Evolutionary conservation across 2,888 invertebrate species (phyloP).

Genomic region (Brenthis daphne): DNA sequence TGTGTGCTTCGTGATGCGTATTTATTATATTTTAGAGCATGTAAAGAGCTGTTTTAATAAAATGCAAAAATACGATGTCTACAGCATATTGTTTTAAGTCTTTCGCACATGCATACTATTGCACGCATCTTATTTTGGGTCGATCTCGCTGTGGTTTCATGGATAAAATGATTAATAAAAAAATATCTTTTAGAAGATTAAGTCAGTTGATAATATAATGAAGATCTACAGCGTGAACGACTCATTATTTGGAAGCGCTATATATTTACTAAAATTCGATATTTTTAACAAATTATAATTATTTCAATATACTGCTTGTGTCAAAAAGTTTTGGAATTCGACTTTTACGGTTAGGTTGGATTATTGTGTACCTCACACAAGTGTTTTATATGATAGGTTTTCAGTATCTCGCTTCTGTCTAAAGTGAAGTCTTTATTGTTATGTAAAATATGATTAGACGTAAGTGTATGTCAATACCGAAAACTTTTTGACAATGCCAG

Average conservation of each 20-base stretch:
- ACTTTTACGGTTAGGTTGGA: too few species aligned
- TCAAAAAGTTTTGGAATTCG: too few species aligned
- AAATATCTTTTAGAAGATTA: neutral
- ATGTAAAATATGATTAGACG: too few species aligned
- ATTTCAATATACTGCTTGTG: too few species aligned
- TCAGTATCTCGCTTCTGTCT: too few species aligned
- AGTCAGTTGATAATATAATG: conserved; percentile 1
- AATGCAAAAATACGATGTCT: neutral
- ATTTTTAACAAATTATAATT: too few species aligned
- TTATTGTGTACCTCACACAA: too few species aligned
- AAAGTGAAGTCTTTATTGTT: too few species aligned
- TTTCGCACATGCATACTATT: neutral
- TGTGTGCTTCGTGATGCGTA: neutral
- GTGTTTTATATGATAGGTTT: too few species aligned
- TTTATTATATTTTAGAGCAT: neutral
- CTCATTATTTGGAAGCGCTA: conserved; percentile 9
- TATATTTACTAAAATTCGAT: neutral
- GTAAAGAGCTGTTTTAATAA: neutral
- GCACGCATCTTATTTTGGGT: neutral
- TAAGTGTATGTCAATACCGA: too few species aligned
- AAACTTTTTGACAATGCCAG: too few species aligned
- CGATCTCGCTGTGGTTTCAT: too few species aligned
- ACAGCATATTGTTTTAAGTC: neutral
- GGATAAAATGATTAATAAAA: neutral
- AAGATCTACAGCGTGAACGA: neutral